Base-by-base conservation (phyloP, 1,140 invertebrate genomes). In the Caenorhabditis inopinata region DNA sequence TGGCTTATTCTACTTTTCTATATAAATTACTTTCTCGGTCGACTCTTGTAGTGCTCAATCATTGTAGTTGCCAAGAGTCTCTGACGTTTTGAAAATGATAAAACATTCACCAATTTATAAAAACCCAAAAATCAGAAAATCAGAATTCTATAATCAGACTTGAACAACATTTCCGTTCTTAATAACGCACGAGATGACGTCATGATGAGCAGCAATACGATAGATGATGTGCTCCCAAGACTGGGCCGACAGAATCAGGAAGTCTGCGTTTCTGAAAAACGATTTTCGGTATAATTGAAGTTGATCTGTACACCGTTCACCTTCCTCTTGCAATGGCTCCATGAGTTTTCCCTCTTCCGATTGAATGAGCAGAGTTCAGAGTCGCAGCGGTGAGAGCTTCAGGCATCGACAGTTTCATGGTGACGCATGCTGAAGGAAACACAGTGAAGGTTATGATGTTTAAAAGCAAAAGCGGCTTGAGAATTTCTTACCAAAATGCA, bases 171-270 rank as follows among this genome's bases (percentile, higher is more conserved):
- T 83, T 79, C 87, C 87, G 53, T 58, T 82, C 73, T 91, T 92
- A 29, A 92, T 89, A 5, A 93, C 92, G 82, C 89, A 83, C 74
- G 87, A 82, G 49, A 93, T 92, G 6, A 92, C 76, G 35, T 90
- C 82, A n/a, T 88, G 81, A 80, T 91, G 90, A 29, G 89, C 89
- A 45, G 91, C 92, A 81, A 93, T 87, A 86, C 92, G 91, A 85
- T 93, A 93, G 27, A 93, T 90, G 16, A 93, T 85, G 85, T 93
- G 92, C 83, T 93, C 92, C 92, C 92, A 93, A 79, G 91, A 80
- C 14, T 79, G 74, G 47, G 88, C 83, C 11, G 84, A 75, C 9
- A 89, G 18, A 16, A 88, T 32, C 21, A 88, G n/a, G 42, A 87
- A 75, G 47, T 89, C 87, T 0, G 83, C 87, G 9, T 80, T 49